Evolutionary conservation across 2,797 vertebrate genomes (phyloP), one percentile per base, ranked within the genome.

Genomic region (Telmatherina bonti): DNA sequence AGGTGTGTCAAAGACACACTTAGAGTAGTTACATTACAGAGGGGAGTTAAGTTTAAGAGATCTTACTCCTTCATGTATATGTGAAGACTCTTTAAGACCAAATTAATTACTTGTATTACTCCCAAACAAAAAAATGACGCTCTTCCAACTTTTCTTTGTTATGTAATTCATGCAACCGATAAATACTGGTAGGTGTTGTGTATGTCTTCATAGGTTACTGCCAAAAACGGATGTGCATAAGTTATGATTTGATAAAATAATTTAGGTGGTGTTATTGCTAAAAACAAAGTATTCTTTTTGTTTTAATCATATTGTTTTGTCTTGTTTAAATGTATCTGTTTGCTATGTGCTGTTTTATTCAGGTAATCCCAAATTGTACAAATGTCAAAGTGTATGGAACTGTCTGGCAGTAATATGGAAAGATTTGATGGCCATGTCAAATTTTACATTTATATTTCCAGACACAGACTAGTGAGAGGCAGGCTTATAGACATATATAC

Each of bases 1-100:
- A 72, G 67, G 55, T 66, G 66, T 80, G 77, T 78, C 72, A 64
- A 67, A 69, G 33, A n/a, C n/a, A n/a, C n/a, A n/a, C 33, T 33
- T 33, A 33, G 33, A 33, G 33, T 67, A 45, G 73, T 61, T 38
- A 12, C 54, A 47, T n/a, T 57, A 63, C 65, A 72, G 73, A 71
- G 45, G 2, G 30, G 60, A 22, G 78, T 74, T 67, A 62, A 70
- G 67, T 61, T 47, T 61, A 49, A 54, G 57, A 3, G 22, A 68
- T 62, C 31, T 29, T n/a, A 24, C 7, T 7, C 12, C 7, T 20
- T 65, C 15, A 15, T 38, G 36, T 18, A 41, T 55, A 13, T n/a
- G 8, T 31, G 36, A 38, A 15, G 2, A 11, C 15, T 16, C 26
- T 20, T 45, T n/a, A 30, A 33, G 49, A 58, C 16, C 4, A 12